A percentile compares a stretch with the other conserved stretches of the same genome.
phyloP scores from a whole-genome alignment of 2,888 invertebrate species.

The Synanthedon andrenaeformis region DNA sequence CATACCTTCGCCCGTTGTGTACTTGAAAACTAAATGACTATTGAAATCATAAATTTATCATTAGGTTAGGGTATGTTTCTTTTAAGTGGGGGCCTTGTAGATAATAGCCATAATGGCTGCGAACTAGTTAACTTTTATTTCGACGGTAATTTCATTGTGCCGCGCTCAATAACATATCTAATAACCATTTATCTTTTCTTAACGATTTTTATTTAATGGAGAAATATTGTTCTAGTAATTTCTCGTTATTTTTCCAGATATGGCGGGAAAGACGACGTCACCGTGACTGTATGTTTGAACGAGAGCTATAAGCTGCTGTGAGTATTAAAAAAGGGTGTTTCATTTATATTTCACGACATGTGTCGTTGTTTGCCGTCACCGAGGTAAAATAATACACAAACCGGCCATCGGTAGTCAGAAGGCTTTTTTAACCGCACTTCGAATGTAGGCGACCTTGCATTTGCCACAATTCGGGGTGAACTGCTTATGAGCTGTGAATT shows the following conservation, averaged over 20 bases:
- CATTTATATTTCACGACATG: background rate
- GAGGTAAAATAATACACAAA: background rate
- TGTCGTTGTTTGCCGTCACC: background rate
- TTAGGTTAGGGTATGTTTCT: slow-evolving; percentile 27
- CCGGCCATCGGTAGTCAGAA: background rate
- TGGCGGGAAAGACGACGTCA: slow-evolving; percentile 40
- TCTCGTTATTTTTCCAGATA: slow-evolving; percentile 34
- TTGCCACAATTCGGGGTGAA: slow-evolving; percentile 52
- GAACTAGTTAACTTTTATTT: background rate
- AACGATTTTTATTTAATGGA: background rate
- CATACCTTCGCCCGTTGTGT: slow-evolving; percentile 51
- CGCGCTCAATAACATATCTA: too few relatives aligned
- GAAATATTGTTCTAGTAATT: background rate
- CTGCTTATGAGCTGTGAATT: slow-evolving; percentile 19
- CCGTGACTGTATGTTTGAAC: slow-evolving; percentile 36
- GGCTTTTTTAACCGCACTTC: slow-evolving; percentile 9
- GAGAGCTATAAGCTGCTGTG: slow-evolving; percentile 42
- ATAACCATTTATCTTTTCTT: too few relatives aligned
- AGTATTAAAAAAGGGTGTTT: slow-evolving; percentile 17
- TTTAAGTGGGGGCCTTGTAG: slow-evolving; percentile 35
- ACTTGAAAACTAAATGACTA: slow-evolving; percentile 47
- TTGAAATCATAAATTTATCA: slow-evolving; percentile 39
- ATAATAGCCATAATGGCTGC: slow-evolving; percentile 30
- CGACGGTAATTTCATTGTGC: background rate
- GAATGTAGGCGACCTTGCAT: slow-evolving; percentile 58